Percentiles rank a stretch among this genome's conserved stretches.
phyloP scores from a whole-genome alignment of 2,113 vertebrate species.

The Ceyx cyanopectus region DNA sequence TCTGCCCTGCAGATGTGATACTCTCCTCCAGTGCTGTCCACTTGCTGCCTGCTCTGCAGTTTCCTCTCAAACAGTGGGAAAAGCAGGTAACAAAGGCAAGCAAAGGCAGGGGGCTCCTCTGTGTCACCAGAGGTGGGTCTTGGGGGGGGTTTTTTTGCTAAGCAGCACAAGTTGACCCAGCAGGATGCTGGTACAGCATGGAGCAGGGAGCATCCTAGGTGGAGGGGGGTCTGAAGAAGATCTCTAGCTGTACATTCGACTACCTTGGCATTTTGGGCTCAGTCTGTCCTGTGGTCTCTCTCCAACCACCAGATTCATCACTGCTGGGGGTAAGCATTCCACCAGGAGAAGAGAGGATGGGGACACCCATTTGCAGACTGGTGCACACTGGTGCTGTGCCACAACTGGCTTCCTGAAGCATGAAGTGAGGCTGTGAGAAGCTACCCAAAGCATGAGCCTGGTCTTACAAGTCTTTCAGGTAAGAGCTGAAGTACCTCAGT shows the following conservation, averaged over 20 bases:
- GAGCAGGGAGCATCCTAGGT: background rate
- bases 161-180: background rate
- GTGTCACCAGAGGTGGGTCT: background rate
- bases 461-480: background rate
- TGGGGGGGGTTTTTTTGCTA: background rate
- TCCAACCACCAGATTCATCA: background rate
- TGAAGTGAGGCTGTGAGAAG: background rate
- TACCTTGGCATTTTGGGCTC: background rate
- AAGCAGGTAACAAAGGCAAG: background rate
- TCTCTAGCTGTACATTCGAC: background rate
- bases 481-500: background rate
- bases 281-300: background rate
- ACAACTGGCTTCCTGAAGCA: background rate
- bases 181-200: background rate
- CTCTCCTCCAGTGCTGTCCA: fast-evolving
- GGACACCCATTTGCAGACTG: too few relatives aligned
- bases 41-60: background rate
- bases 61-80: background rate
- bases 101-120: too few relatives aligned
- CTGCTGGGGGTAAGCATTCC: background rate
- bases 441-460: background rate
- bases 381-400: background rate
- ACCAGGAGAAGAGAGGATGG: background rate
- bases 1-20: background rate
- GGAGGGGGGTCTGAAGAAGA: background rate